Percentiles rank a stretch among this genome's conserved stretches.
Evolutionary conservation across 64 coral and sea anemone species (phyloP).

Genomic region (Orbicella faveolata): DNA sequence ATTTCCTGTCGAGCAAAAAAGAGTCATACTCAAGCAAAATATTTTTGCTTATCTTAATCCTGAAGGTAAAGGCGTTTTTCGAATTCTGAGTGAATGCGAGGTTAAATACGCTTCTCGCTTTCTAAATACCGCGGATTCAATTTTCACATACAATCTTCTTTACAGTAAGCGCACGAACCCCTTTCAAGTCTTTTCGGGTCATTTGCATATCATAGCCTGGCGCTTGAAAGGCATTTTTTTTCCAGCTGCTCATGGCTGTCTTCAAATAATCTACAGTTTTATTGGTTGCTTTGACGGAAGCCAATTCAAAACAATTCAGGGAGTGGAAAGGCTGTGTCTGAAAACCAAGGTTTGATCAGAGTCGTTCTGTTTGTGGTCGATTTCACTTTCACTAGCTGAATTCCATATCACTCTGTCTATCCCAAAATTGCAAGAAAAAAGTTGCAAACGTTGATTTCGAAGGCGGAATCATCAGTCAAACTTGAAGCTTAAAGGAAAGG

Average conservation of each 20-base stretch:
- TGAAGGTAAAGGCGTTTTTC: background rate
- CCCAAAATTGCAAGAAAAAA: background rate
- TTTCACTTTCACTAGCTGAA: background rate
- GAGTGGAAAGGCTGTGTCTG: background rate
- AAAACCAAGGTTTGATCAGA: background rate
- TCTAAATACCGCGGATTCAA: background rate
- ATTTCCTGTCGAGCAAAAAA: conserved; percentile 5
- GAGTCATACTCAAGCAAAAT: background rate
- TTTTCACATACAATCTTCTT: background rate
- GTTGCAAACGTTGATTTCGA: background rate
- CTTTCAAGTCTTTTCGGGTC: background rate
- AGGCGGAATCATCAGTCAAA: background rate
- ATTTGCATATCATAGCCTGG: conserved; percentile 11
- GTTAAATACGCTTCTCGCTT: background rate
- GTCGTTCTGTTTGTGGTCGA: background rate
- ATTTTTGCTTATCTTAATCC: background rate
- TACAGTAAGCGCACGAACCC: background rate
- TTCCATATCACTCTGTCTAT: background rate
- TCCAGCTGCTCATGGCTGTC: conserved; percentile 4
- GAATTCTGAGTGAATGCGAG: background rate
- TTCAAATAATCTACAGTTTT: background rate
- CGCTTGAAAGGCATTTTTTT: conserved; percentile 2
- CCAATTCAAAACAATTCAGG: conserved; percentile 13
- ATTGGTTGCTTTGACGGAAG: conserved; percentile 23
- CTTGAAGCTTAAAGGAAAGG: background rate